phyloP scores from a whole-genome alignment of 2,113 vertebrate species.

The Harpagus bidentatus region DNA sequence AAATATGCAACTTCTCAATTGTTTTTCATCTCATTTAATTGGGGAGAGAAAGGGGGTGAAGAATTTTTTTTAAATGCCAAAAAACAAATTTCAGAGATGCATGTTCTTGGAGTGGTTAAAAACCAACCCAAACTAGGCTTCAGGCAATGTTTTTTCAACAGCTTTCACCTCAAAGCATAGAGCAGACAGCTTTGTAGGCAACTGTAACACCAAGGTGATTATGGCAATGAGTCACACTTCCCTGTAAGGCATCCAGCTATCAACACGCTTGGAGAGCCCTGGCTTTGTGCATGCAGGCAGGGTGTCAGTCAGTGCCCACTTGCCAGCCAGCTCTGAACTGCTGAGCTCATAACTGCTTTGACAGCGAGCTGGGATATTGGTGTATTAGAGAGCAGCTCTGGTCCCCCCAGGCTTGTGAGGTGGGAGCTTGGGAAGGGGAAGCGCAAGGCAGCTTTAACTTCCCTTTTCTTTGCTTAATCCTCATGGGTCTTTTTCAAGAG shows the following conservation, averaged over 20 bases:
- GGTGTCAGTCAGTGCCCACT: slow-evolving; percentile 24
- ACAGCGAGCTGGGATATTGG: neutral
- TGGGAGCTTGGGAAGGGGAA: neutral
- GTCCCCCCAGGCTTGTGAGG: neutral
- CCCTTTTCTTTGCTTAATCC: neutral
- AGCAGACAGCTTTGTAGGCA: slow-evolving; percentile 63
- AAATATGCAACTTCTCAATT: neutral
- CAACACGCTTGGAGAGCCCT: neutral
- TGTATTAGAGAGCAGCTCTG: neutral
- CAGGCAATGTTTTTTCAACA: slow-evolving; percentile 49
- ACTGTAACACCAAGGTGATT: slow-evolving; percentile 56
- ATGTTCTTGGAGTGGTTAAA: neutral
- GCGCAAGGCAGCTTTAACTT: neutral
- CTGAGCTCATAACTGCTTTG: neutral
- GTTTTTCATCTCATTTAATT: neutral
- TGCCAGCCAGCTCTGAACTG: neutral
- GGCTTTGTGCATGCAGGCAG: slow-evolving; percentile 9
- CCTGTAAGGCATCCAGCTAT: slow-evolving; percentile 58
- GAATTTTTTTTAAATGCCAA: neutral
- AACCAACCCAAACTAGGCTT: slow-evolving; percentile 8
- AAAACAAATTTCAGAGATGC: neutral
- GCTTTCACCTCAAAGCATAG: slow-evolving; percentile 39
- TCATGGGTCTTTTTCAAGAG: neutral
- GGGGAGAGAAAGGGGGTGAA: neutral
- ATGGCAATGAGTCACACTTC: slow-evolving; percentile 60